Evolutionary conservation across 2,797 vertebrate genomes (phyloP).

Genomic region (Centroberyx gerrardi): DNA sequence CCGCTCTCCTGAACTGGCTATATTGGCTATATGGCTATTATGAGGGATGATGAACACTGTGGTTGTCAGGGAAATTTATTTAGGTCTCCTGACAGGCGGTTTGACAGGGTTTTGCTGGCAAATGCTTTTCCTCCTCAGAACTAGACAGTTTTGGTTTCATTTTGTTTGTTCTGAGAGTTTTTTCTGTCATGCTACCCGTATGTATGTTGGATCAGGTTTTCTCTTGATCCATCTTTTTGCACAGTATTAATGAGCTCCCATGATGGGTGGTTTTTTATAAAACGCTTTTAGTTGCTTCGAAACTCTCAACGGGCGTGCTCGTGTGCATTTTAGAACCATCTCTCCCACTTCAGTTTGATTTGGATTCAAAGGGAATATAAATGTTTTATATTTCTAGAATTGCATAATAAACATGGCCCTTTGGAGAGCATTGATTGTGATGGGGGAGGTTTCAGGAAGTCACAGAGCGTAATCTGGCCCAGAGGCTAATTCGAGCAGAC

Average conservation of each 20-base stretch:
- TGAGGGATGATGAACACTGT: conserved; percentile 18
- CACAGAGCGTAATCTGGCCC: conserved; percentile 74
- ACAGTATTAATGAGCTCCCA: background rate
- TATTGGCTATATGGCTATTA: background rate
- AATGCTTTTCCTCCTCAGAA: conserved; percentile 1
- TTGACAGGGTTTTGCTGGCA: conserved; percentile 31
- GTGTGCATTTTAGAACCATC: background rate
- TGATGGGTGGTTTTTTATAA: background rate
- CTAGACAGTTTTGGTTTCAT: too few relatives aligned
- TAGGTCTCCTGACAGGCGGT: background rate
- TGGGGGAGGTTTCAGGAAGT: conserved; percentile 70
- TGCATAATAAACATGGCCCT: conserved; percentile 52
- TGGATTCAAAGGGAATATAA: conserved; percentile 25
- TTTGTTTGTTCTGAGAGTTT: conserved; percentile 10
- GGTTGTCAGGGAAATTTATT: conserved; percentile 4
- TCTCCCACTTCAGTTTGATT: conserved; percentile 17
- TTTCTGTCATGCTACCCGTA: background rate
- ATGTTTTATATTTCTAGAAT: conserved; percentile 23
- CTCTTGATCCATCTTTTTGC: conserved; percentile 10
- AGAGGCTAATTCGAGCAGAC: conserved; percentile 82
- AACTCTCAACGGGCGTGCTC: background rate
- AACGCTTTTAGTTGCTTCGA: background rate
- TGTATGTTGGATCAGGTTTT: conserved; percentile 4
- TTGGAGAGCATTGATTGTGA: conserved; percentile 42
- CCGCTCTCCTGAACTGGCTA: conserved; percentile 15